Conservation (phyloP, 2,113 vertebrate genomes). For the Upupa epops region DNA sequence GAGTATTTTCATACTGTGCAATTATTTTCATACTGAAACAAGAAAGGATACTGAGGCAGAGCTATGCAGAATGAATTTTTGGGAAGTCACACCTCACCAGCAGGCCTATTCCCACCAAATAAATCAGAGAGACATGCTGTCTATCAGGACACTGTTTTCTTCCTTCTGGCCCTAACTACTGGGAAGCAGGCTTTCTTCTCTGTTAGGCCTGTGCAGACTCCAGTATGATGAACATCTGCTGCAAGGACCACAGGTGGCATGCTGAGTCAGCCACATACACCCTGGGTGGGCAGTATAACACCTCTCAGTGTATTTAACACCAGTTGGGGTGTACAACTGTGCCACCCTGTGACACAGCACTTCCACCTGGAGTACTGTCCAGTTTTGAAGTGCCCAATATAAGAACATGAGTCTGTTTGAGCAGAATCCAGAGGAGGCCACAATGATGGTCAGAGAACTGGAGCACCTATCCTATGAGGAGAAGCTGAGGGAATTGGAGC, state of each 20-base stretch:
- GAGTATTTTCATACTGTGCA: too few species aligned
- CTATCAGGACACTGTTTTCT: accelerated
- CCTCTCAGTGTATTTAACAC: background rate
- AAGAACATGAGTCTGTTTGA: too few species aligned
- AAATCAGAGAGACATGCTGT: accelerated
- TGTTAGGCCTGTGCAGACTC: accelerated
- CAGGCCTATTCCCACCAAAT: background rate
- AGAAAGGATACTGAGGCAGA: accelerated
- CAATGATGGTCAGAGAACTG: too few species aligned
- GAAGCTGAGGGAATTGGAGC: too few species aligned
- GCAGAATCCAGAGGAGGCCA: too few species aligned
- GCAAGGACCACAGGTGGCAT: accelerated
- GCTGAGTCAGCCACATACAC: accelerated
- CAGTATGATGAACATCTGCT: accelerated
- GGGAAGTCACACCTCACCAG: background rate
- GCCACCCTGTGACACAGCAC: background rate
- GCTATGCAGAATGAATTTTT: background rate
- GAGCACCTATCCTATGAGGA: too few species aligned
- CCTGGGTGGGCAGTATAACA: accelerated
- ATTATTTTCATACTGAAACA: background rate
- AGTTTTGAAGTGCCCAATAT: too few species aligned
- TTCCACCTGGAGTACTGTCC: too few species aligned
- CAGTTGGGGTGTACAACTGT: background rate
- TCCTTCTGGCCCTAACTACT: background rate
- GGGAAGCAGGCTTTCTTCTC: accelerated